A percentile compares a stretch with the other conserved stretches of the same genome.
These are phyloP conservation scores for Pelodiscus sinensis DNA, from an alignment of 2,113 vertebrate genomes.

Conservation along the genomic window DNA sequence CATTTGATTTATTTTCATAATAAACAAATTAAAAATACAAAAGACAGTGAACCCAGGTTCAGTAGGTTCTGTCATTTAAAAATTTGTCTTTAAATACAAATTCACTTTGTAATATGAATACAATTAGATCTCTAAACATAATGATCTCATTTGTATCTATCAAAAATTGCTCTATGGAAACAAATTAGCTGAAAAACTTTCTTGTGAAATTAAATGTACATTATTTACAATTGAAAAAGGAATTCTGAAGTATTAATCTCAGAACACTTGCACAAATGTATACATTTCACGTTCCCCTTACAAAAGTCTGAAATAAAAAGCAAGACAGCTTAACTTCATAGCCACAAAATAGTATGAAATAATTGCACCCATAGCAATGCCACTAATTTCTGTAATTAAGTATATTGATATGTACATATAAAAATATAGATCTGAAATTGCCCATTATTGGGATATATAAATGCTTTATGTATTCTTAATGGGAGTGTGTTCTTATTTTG, in stretches of 20 bases:
- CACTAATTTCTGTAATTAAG: constrained; percentile 40
- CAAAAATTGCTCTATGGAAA: constrained; percentile 82
- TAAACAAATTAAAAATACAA: constrained; percentile 89
- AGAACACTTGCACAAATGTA: constrained; percentile 72
- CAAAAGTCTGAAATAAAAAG: constrained; percentile 78
- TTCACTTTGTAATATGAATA: constrained; percentile 83
- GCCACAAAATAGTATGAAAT: constrained; percentile 56
- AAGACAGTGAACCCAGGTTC: constrained; percentile 68
- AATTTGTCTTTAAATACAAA: constrained; percentile 88
- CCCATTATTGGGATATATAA: constrained; percentile 58
- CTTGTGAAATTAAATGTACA: constrained; percentile 82
- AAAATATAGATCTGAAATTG: constrained; percentile 60
- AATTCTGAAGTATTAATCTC: constrained; percentile 73
- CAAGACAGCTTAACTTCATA: constrained; percentile 65
- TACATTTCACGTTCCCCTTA: constrained; percentile 66
- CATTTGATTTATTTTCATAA: constrained; percentile 85
- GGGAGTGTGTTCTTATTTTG: constrained; percentile 67
- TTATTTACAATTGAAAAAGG: constrained; percentile 84
- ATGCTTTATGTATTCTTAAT: constrained; percentile 47
- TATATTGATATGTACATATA: constrained; percentile 46
- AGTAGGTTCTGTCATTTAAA: constrained; percentile 81
- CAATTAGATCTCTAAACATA: constrained; percentile 84
- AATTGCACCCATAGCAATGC: constrained; percentile 67
- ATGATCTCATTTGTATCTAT: constrained; percentile 82
- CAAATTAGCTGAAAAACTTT: constrained; percentile 78